A percentile compares a stretch with the other conserved stretches of the same genome.
Evolutionary conservation across 2,797 vertebrate genomes (phyloP).

Genomic region (Avahi laniger): DNA sequence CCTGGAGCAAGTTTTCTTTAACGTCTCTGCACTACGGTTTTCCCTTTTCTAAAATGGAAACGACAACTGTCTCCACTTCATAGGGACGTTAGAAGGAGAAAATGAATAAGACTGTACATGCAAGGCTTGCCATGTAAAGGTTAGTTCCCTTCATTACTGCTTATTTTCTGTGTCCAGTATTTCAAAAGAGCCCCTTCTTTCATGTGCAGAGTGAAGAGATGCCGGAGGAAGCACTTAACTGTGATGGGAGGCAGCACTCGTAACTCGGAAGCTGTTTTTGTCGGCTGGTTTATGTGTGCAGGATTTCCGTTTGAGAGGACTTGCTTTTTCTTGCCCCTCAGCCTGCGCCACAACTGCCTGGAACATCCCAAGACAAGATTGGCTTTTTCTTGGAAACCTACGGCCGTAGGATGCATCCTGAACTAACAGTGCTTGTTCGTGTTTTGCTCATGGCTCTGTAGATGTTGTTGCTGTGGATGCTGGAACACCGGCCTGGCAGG

Average conservation of each 20-base stretch:
- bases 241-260: rapidly evolving
- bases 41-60: conserved; percentile 22
- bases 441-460: not conserved
- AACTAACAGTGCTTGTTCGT: not conserved
- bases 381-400: not conserved
- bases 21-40: not conserved
- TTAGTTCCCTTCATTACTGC: not conserved
- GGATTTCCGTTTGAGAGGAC: not conserved
- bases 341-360: not conserved
- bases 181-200: not conserved
- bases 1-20: not conserved
- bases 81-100: not conserved
- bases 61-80: not conserved
- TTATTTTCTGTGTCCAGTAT: not conserved
- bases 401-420: not conserved
- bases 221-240: not conserved
- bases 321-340: not conserved
- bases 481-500: not conserved
- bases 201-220: not conserved
- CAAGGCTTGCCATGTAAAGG: not conserved
- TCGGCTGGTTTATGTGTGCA: not conserved
- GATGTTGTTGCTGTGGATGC: not conserved
- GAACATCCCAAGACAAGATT: not conserved
- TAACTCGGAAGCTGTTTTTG: not conserved
- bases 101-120: not conserved